Conservation (phyloP, 2,888 invertebrate species). For the Bhutanitis thaidina region DNA sequence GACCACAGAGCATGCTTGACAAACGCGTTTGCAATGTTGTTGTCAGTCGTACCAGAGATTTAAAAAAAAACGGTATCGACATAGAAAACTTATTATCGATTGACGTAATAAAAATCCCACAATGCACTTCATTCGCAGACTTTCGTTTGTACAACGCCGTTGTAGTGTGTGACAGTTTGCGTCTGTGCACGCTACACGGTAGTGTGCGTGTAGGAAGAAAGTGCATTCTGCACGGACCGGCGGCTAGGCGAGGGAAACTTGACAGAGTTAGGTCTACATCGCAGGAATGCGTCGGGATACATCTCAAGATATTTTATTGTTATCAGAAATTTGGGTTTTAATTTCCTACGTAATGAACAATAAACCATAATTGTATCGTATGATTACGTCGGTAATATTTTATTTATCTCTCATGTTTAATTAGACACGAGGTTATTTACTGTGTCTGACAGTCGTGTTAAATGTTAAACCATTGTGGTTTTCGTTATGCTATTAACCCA, state of each 20-base stretch:
- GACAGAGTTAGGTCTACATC: slow-evolving; percentile 35
- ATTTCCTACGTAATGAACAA: too few species aligned
- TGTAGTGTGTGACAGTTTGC: slow-evolving; percentile 17
- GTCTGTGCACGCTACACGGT: slow-evolving; percentile 24
- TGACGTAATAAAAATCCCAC: slow-evolving; percentile 15
- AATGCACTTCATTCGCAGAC: slow-evolving; percentile 37
- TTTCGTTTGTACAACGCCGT: slow-evolving; percentile 37
- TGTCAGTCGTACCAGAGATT: too few species aligned
- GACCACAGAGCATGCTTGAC: too few species aligned
- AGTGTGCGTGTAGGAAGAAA: slow-evolving; percentile 58
- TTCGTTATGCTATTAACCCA: too few species aligned
- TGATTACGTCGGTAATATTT: too few species aligned
- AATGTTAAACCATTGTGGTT: too few species aligned
- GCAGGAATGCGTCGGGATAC: slow-evolving; percentile 19
- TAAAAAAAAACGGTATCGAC: too few species aligned
- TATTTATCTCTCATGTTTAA: too few species aligned
- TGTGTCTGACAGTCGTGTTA: too few species aligned
- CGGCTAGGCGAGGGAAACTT: slow-evolving; percentile 69
- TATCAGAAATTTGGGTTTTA: neutral
- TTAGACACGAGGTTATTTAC: too few species aligned
- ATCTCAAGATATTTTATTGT: slow-evolving; percentile 31
- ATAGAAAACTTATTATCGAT: neutral
- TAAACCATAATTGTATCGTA: too few species aligned
- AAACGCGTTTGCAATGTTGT: too few species aligned
- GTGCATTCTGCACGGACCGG: slow-evolving; percentile 71